These are phyloP conservation scores for Dolichopus griseipennis DNA, from an alignment of 2,888 invertebrate species.

Conservation along the genomic window DNA sequence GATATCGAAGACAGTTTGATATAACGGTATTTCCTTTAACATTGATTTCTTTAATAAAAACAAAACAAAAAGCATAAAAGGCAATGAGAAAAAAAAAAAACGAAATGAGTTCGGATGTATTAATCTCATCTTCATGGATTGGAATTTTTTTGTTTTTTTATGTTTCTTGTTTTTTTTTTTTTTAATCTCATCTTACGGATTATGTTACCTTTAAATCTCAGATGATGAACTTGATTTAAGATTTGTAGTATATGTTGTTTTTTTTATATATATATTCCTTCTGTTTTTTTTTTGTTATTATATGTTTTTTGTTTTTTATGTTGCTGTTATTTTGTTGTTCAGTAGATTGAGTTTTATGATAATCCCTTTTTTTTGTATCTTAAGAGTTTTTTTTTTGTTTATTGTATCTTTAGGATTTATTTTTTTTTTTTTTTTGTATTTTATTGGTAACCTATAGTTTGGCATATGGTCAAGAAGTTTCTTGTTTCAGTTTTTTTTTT, in stretches of 20 bases:
- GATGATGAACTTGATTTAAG: conserved; percentile 3
- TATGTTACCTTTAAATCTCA: conserved; percentile 1
- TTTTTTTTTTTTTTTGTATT: not conserved
- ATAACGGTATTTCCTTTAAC: too few species aligned
- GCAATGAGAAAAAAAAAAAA: too few species aligned
- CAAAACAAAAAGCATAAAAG: too few species aligned
- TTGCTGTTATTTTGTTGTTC: not conserved
- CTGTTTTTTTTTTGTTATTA: not conserved
- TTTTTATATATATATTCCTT: not conserved
- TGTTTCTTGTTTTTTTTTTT: not conserved
- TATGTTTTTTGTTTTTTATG: not conserved
- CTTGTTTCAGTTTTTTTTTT: not conserved
- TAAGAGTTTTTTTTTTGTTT: too few species aligned
- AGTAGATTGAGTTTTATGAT: conserved; percentile 4
- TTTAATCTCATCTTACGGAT: conserved; percentile 3
- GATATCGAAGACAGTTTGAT: too few species aligned
- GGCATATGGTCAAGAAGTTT: conserved; percentile 6
- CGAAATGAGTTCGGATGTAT: too few species aligned
- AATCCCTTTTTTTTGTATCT: not conserved
- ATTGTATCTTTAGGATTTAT: not conserved
- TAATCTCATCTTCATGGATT: not conserved
- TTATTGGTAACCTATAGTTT: not conserved
- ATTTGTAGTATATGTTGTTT: not conserved
- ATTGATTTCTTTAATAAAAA: too few species aligned
- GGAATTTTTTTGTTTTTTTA: not conserved